Base-by-base conservation (phyloP, 2,888 invertebrate genomes). In the Andrena hattorfiana region DNA sequence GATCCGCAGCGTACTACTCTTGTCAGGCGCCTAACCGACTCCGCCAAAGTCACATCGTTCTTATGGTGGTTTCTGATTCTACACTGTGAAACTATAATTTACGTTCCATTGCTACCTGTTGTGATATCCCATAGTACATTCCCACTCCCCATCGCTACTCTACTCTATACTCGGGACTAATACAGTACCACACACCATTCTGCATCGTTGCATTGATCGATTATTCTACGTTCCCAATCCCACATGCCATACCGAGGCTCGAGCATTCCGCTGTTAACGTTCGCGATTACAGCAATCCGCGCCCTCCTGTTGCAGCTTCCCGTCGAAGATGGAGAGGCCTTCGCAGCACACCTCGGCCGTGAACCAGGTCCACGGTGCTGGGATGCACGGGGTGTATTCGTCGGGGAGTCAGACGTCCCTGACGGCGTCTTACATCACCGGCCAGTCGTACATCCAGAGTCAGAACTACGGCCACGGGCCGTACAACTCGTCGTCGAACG, bases 271-370 rank as follows among this genome's bases (percentile, higher is more conserved):
- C 26, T 26, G 42, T 16, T 4, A 56, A 20, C 23, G 56, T 56
- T 56, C 56, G 23, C 56, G 8, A 8, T 32, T 35, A 10, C 62
- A 62, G 42, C 26, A 16, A n/a, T 0, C 8, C 2, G 26, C 16
- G 0, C 2, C 10, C 60, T 64, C 35, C 23, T 49, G 35, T 81
- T 76, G 4, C 91, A 94, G 94, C 88, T 94, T 94, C 79, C 93
- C 94, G 76, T 93, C 93, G 77, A 94, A 94, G 86, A 92, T 94
- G 91, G 94, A 94, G 77, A 92, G 94, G 81, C 92, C 92, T 42
- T 83, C 91, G 85, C 91, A 93, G 86, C 91, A 93, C 86, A 88
- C 87, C 68, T 81, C 91, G 64, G 91, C 89, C 87, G 89, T 91
- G 67, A 92, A 89, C 78, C 93, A 93, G 83, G 84, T 90, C 64